phyloP scores from a whole-genome alignment of 2,113 vertebrate species.

The Colistium nudipinnis region DNA sequence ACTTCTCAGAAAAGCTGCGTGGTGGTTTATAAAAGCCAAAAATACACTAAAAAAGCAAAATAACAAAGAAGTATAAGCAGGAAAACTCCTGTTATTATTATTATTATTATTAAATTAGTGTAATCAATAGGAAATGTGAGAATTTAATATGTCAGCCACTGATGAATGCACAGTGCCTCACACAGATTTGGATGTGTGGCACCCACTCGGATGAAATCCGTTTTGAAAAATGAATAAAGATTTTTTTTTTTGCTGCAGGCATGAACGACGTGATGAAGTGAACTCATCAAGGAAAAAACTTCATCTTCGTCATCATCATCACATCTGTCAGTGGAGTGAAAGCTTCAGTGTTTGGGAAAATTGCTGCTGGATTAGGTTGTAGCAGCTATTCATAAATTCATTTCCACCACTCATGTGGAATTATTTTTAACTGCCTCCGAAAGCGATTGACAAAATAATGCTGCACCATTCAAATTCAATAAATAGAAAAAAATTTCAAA shows the following conservation, averaged over 20 bases:
- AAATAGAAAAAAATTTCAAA: too few relatives aligned
- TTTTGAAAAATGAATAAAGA: conserved; percentile 26
- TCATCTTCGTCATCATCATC: neutral
- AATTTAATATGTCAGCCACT: neutral
- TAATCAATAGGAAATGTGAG: neutral
- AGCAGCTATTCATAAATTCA: neutral
- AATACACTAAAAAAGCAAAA: neutral
- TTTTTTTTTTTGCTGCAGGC: conserved; percentile 32
- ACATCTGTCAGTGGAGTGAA: too few relatives aligned
- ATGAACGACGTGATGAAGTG: neutral
- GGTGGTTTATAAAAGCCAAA: too few relatives aligned
- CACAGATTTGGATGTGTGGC: conserved; percentile 26
- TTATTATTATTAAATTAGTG: neutral
- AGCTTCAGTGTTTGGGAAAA: neutral
- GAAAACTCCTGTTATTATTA: too few relatives aligned
- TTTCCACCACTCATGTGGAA: neutral
- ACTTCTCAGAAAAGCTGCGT: too few relatives aligned
- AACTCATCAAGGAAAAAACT: neutral
- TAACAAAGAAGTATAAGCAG: neutral
- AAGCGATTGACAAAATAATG: neutral
- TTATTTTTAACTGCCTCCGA: too few relatives aligned
- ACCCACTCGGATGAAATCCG: conserved; percentile 23
- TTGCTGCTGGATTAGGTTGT: neutral
- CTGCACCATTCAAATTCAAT: neutral
- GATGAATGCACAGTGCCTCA: neutral